These are phyloP conservation scores for Bufo bufo DNA, from an alignment of 2,113 vertebrate genomes.

Conservation along the genomic window DNA sequence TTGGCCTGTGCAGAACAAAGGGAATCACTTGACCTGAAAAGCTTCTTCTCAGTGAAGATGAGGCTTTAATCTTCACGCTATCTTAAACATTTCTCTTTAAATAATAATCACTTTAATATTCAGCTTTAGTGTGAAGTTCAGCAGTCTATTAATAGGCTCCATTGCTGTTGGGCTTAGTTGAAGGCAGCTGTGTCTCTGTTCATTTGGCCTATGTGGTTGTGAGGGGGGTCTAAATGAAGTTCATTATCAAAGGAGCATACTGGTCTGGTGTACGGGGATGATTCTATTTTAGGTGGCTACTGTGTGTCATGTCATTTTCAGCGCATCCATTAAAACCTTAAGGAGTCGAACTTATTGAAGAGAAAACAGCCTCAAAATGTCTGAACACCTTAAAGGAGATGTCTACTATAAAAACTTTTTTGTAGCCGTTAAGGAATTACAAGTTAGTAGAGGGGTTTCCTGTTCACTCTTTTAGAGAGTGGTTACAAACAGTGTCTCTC, in stretches of 20 bases:
- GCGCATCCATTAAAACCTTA: neutral
- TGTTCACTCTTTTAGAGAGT: too few species aligned
- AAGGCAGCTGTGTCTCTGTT: conserved; percentile 11
- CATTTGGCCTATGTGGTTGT: neutral
- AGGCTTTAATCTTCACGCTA: conserved; percentile 40
- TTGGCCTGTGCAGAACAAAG: conserved; percentile 26
- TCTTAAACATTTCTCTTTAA: conserved; percentile 35
- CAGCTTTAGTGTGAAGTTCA: neutral
- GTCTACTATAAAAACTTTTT: too few species aligned
- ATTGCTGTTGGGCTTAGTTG: conserved; percentile 44
- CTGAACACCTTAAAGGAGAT: too few species aligned
- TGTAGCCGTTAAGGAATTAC: too few species aligned
- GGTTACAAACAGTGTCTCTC: too few species aligned
- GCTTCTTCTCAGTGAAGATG: conserved; percentile 1
- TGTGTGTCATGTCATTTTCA: neutral
- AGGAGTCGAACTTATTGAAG: neutral
- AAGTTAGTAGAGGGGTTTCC: too few species aligned
- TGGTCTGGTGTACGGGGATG: neutral
- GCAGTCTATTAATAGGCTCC: conserved; percentile 18
- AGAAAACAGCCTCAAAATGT: neutral
- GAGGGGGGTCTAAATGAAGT: neutral
- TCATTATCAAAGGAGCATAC: neutral
- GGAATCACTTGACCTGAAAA: conserved; percentile 35
- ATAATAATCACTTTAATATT: conserved; percentile 45
- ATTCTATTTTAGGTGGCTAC: neutral